Evolutionary conservation across 1,140 invertebrate species (phyloP).

Genomic region (Rhizoglyphus robini): DNA sequence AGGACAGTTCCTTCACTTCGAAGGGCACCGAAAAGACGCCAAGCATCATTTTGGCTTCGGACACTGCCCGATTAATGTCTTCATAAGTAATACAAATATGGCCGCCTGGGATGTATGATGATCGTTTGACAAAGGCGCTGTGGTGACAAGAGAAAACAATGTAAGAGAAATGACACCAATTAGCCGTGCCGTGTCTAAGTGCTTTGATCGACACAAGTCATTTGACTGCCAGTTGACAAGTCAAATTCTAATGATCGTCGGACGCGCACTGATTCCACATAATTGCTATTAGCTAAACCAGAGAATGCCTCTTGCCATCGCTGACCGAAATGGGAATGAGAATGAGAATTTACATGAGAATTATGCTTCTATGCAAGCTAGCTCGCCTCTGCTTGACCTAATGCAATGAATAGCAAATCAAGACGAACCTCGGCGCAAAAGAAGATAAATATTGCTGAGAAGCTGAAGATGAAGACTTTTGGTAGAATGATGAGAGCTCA

Average conservation of each 20-base stretch:
- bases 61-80: slow-evolving; percentile 72
- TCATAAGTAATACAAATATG: slow-evolving; percentile 79
- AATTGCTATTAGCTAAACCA: too few species aligned
- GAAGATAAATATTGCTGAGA: not conserved
- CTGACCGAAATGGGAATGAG: too few species aligned
- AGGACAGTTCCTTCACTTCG: slow-evolving; percentile 28
- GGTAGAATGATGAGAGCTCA: not conserved
- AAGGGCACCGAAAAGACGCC: slow-evolving; percentile 26
- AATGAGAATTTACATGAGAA: too few species aligned
- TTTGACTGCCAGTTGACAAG: not conserved
- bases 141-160: not conserved
- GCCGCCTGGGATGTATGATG: slow-evolving; percentile 36
- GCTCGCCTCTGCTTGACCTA: too few species aligned
- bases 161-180: too few species aligned
- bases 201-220: too few species aligned
- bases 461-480: not conserved
- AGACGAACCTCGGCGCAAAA: not conserved
- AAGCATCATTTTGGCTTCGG: slow-evolving; percentile 60
- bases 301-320: too few species aligned
- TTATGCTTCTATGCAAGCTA: too few species aligned
- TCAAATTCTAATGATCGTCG: too few species aligned
- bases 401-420: not conserved
- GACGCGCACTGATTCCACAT: too few species aligned
- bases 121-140: slow-evolving; percentile 13
- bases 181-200: too few species aligned